Base-by-base conservation (phyloP, 1,140 invertebrate genomes). In the Macrocentrus cingulum region DNA sequence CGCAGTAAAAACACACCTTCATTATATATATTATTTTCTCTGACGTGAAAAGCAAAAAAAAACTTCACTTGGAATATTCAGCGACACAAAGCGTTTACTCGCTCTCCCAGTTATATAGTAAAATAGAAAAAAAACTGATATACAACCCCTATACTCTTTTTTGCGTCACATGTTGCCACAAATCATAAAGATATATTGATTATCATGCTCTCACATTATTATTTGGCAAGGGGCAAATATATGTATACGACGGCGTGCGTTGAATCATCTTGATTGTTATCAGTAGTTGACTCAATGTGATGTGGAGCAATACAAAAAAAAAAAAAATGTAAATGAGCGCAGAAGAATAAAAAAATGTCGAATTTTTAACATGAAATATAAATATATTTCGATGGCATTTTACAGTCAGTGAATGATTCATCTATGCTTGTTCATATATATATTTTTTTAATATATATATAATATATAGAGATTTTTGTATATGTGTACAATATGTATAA, bases 321-420 rank as follows among this genome's bases (percentile, higher is more conserved):
- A 13, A 8, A 39, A 4, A 11, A 39, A 39, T 15, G 13, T 11
- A 39, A 36, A 51, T 37, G 2, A 39, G 41, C 50, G n/a, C n/a
- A n/a, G n/a, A n/a, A n/a, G n/a, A n/a, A n/a, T n/a, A n/a, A 19
- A 19, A 57, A 39, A 23, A 22, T 18, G 32, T 15, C 25, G 39
- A 54, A 41, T 22, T 41, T 42, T 42, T 54, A 54, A 58, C 56
- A 58, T 58, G 56, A 58, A 58, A 58, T 58, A 58, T 58, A 58
- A 58, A 58, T 58, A 58, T 58, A 58, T 58, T 58, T 58, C 45
- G 56, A 50, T 58, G 56, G 56, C 48, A 58, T 58, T 58, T 48
- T 58, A 58, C 56, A 58, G 56, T 58, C 56, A 58, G 46, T 58
- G 46, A 34, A 51, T 39, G 44, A 37, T 56, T 56, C 42, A 56